Conservation (phyloP, 2,797 vertebrate genomes). For the Trachurus trachurus region DNA sequence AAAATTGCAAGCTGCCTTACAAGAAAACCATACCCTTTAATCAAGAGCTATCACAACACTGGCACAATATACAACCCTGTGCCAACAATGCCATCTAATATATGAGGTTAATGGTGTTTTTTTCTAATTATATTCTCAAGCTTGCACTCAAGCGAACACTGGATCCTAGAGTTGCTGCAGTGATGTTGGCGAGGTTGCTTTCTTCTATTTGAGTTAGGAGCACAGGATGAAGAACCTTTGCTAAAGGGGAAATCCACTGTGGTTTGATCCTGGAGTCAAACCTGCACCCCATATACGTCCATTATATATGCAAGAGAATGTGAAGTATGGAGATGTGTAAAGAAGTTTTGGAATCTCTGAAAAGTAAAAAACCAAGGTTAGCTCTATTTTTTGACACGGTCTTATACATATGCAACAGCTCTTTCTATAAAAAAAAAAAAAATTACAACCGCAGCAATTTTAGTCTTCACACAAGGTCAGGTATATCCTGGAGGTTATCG, state of each 20-base stretch:
- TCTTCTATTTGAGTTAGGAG: conserved; percentile 50
- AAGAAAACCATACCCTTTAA: conserved; percentile 56
- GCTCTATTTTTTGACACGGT: conserved; percentile 75
- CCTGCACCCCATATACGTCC: conserved; percentile 18
- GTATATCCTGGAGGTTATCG: conserved; percentile 81
- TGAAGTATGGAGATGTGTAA: conserved; percentile 52
- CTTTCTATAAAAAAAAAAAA: conserved; percentile 60
- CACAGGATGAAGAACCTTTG: conserved; percentile 61
- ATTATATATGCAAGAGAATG: conserved; percentile 62
- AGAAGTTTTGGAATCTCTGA: conserved; percentile 63
- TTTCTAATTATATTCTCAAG: conserved; percentile 67
- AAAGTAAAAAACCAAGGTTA: conserved; percentile 80
- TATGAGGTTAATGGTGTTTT: conserved; percentile 66
- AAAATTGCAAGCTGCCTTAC: conserved; percentile 51
- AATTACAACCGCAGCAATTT: conserved; percentile 83
- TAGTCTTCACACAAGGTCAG: conserved; percentile 76
- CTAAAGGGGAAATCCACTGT: conserved; percentile 33
- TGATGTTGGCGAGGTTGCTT: conserved; percentile 46
- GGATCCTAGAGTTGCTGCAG: conserved; percentile 39
- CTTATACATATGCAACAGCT: conserved; percentile 84
- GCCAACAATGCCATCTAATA: conserved; percentile 71
- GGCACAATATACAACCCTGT: conserved; percentile 50
- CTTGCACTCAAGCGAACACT: conserved; percentile 46
- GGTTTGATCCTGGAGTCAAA: conserved; percentile 53
- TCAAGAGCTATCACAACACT: conserved; percentile 69